Conservation (phyloP, 2,113 vertebrate genomes). For the Dicerorhinus sumatrensis region DNA sequence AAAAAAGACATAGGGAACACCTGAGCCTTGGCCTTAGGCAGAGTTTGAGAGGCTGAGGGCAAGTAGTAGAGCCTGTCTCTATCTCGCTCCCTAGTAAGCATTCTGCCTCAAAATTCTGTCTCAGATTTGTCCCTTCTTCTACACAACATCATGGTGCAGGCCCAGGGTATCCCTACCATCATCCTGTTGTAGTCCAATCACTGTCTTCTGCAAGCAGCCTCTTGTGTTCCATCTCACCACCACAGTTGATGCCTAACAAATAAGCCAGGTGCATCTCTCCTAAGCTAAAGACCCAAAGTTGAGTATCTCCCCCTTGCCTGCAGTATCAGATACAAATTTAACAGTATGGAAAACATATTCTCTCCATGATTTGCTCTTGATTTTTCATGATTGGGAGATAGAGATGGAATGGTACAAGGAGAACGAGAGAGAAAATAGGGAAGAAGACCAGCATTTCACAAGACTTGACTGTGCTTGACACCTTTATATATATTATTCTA, state of each 20-base stretch:
- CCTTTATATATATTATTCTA: background rate
- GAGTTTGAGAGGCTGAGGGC: background rate
- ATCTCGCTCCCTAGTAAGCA: background rate
- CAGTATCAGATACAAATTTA: background rate
- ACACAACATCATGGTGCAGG: rapidly evolving
- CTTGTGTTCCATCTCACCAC: background rate
- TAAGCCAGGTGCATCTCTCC: background rate
- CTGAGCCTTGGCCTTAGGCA: background rate
- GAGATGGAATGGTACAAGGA: background rate
- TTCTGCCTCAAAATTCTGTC: too few relatives aligned
- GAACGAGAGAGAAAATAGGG: background rate
- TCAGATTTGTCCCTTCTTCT: background rate
- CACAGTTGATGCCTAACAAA: background rate
- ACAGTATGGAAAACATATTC: background rate
- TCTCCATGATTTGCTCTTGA: background rate
- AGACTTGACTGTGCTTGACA: background rate
- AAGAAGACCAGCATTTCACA: background rate
- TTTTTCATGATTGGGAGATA: background rate
- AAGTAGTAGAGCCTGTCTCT: background rate
- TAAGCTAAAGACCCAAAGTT: background rate
- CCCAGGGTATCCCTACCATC: too few relatives aligned
- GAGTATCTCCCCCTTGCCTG: background rate
- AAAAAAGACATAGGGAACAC: background rate
- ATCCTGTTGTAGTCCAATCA: too few relatives aligned
- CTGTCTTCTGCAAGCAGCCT: background rate